Conservation (phyloP, 1,140 invertebrate species). For the Pogonognathellus flavescens region DNA sequence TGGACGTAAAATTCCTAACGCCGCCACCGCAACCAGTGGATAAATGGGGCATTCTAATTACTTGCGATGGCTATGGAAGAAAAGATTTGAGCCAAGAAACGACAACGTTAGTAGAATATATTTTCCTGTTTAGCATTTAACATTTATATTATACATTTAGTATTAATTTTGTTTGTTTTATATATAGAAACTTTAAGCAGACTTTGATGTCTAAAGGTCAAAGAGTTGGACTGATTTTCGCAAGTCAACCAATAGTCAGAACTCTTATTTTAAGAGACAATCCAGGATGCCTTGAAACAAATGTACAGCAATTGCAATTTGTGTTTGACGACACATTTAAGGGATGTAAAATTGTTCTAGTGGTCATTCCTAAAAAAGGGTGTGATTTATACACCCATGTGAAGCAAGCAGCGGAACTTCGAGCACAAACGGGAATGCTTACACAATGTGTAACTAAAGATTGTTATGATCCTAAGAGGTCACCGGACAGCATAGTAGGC, state of each 20-base stretch:
- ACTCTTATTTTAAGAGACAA: background rate
- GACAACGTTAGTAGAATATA: background rate
- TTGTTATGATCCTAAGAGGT: background rate
- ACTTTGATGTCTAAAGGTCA: background rate
- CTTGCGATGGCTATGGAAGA: background rate
- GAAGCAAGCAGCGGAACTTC: conserved; percentile 73
- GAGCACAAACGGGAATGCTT: conserved; percentile 76
- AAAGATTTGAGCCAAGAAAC: background rate
- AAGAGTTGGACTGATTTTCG: background rate
- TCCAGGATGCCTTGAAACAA: background rate
- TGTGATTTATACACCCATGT: conserved; percentile 41
- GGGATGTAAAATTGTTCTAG: conserved; percentile 48
- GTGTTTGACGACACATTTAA: background rate
- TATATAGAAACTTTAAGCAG: background rate
- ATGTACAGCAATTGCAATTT: background rate
- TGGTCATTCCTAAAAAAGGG: conserved; percentile 58
- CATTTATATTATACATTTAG: too few species aligned
- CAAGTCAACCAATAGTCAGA: background rate
- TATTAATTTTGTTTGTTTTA: too few species aligned
- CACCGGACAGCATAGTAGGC: conserved; percentile 71
- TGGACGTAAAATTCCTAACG: background rate
- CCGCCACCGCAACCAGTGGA: background rate
- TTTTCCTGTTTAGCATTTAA: too few species aligned
- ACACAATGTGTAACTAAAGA: conserved; percentile 83
- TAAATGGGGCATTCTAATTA: conserved; percentile 13